These are phyloP conservation scores for Platysternon megacephalum DNA, from an alignment of 2,113 vertebrate genomes.

Conservation along the genomic window DNA sequence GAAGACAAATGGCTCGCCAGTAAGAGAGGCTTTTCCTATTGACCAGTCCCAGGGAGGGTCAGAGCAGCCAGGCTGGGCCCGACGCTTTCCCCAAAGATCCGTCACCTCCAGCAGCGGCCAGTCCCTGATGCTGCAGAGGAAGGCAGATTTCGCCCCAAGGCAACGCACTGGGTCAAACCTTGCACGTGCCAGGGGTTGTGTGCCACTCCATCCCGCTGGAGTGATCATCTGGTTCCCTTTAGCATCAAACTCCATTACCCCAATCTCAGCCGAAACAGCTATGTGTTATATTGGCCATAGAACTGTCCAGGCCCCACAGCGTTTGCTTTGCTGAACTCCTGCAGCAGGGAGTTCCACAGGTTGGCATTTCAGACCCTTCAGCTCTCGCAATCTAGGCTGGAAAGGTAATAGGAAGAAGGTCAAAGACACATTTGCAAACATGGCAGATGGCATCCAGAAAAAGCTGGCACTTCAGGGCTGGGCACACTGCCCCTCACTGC, in stretches of 20 bases:
- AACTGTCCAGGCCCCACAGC: not conserved
- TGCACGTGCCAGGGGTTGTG: not conserved
- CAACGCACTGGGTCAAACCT: not conserved
- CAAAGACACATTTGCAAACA: not conserved
- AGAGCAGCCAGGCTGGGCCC: not conserved
- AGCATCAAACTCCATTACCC: not conserved
- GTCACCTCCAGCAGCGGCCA: not conserved
- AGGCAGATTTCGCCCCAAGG: not conserved
- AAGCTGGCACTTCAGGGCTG: not conserved
- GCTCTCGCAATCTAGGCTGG: not conserved
- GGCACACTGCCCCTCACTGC: not conserved
- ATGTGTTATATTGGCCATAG: not conserved
- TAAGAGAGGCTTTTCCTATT: slow-evolving; percentile 63
- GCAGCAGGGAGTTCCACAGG: not conserved
- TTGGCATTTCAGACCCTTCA: not conserved
- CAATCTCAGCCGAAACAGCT: not conserved
- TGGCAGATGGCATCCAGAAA: not conserved
- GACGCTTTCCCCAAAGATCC: not conserved
- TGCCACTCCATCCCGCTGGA: not conserved
- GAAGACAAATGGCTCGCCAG: slow-evolving; percentile 84
- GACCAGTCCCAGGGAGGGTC: not conserved
- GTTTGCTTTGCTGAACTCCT: not conserved
- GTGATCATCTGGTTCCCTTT: not conserved
- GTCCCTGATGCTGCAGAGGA: not conserved
- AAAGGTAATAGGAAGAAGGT: not conserved